These are phyloP conservation scores for Tretioscincus oriximinensis DNA, from an alignment of 2,113 vertebrate species.

Conservation along the genomic window DNA sequence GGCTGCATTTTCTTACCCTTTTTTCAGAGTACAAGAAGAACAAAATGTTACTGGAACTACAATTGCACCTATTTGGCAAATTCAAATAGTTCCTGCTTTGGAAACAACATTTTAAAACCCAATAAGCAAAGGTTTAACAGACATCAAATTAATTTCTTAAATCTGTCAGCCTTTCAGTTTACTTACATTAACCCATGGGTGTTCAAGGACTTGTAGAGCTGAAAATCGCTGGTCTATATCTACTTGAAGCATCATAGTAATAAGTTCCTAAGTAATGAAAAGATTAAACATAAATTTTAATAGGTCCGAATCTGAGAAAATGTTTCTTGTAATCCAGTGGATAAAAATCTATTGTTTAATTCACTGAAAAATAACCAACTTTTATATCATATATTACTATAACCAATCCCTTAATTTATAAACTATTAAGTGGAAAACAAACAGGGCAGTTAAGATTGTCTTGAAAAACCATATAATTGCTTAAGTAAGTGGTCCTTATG, in stretches of 20 bases:
- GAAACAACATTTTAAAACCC: conserved; percentile 33
- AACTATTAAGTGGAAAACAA: conserved; percentile 24
- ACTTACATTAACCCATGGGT: conserved; percentile 97
- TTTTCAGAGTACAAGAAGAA: conserved; percentile 12
- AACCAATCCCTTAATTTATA: conserved; percentile 28
- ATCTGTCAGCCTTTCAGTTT: conserved; percentile 33
- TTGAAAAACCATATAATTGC: too few species aligned
- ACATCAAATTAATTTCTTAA: not conserved
- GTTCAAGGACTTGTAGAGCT: conserved; percentile 90
- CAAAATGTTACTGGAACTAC: not conserved
- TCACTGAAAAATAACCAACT: not conserved
- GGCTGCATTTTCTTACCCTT: not conserved
- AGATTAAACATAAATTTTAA: not conserved
- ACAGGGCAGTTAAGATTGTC: too few species aligned
- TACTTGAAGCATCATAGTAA: conserved; percentile 92
- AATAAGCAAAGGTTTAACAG: not conserved
- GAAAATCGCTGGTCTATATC: conserved; percentile 89
- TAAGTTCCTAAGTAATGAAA: conserved; percentile 83
- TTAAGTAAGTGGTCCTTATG: too few species aligned
- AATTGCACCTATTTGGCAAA: not conserved
- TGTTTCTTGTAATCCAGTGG: conserved; percentile 9
- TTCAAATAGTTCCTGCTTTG: conserved; percentile 16
- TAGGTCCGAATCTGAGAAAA: not conserved
- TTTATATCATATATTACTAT: conserved; percentile 1
- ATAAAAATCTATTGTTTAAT: not conserved